These are phyloP conservation scores for Forbesichthys papilliferus DNA, from an alignment of 2,113 vertebrate genomes.

Conservation along the genomic window DNA sequence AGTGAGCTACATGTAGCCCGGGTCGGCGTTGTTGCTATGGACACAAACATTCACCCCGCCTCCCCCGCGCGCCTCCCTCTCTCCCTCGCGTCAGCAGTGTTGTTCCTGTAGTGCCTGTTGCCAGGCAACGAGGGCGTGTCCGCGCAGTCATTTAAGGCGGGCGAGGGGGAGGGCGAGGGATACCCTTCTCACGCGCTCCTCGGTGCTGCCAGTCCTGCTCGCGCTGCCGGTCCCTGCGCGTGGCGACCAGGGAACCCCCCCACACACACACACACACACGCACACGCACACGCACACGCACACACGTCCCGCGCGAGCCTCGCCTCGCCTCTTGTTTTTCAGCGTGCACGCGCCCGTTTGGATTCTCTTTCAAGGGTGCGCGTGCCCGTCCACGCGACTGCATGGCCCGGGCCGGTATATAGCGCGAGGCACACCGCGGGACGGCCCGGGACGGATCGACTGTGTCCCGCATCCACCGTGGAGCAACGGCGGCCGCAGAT, in stretches of 20 bases:
- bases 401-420: constrained; percentile 52
- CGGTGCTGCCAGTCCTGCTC: constrained; percentile 59
- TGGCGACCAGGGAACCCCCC: constrained; percentile 72
- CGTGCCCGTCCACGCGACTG: constrained; percentile 26
- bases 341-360: background rate
- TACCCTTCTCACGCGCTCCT: constrained; percentile 54
- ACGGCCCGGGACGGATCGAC: background rate
- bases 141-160: constrained; percentile 73
- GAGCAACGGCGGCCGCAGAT: constrained; percentile 37
- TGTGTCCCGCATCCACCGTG: background rate
- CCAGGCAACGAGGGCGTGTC: constrained; percentile 76
- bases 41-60: constrained; percentile 33
- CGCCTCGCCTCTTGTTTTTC: background rate
- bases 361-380: background rate
- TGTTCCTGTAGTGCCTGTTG: constrained; percentile 68
- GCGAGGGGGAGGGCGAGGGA: constrained; percentile 49
- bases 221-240: constrained; percentile 66
- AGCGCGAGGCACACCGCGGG: constrained; percentile 31
- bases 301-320: constrained; percentile 33
- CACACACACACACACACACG: no score
- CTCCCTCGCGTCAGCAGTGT: constrained; percentile 54
- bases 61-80: constrained; percentile 58
- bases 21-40: no score
- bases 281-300: no score
- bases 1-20: no score